Percentiles rank a stretch among this genome's conserved stretches.
Conservation (phyloP, 2,113 vertebrate genomes). For the Chlorodrepanis virens region DNA sequence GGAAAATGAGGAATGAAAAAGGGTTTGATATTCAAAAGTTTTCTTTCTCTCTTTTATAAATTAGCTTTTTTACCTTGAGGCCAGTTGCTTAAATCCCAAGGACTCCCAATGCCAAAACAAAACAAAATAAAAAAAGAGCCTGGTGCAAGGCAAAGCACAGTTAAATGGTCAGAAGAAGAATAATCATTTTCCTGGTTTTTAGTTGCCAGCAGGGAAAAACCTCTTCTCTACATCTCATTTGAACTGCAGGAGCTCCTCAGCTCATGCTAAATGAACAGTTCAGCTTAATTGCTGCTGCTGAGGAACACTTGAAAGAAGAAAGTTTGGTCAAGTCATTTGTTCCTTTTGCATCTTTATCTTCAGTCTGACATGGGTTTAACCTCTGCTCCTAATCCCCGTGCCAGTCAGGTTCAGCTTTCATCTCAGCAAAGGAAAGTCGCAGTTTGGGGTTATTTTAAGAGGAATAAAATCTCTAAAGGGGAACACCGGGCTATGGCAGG, state of each 20-base stretch:
- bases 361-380: conserved; percentile 45
- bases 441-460: not conserved
- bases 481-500: not conserved
- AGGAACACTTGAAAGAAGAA: not conserved
- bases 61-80: not conserved
- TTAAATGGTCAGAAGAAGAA: conserved; percentile 18
- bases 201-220: conserved; percentile 19
- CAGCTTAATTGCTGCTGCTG: not conserved
- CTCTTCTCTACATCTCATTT: conserved; percentile 20
- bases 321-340: conserved; percentile 34
- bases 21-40: not conserved
- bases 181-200: not conserved
- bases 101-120: not conserved
- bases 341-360: conserved; percentile 56
- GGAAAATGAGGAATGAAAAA: not conserved
- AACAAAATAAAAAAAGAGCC: not conserved
- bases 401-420: conserved; percentile 21
- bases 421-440: conserved; percentile 1
- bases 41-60: not conserved
- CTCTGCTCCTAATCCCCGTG: conserved; percentile 12
- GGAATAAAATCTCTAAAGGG: not conserved
- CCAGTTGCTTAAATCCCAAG: not conserved
- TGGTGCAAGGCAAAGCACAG: not conserved
- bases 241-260: not conserved
- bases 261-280: conserved; percentile 1